Conservation (phyloP, 2,888 invertebrate genomes). For the Agrochola macilenta region DNA sequence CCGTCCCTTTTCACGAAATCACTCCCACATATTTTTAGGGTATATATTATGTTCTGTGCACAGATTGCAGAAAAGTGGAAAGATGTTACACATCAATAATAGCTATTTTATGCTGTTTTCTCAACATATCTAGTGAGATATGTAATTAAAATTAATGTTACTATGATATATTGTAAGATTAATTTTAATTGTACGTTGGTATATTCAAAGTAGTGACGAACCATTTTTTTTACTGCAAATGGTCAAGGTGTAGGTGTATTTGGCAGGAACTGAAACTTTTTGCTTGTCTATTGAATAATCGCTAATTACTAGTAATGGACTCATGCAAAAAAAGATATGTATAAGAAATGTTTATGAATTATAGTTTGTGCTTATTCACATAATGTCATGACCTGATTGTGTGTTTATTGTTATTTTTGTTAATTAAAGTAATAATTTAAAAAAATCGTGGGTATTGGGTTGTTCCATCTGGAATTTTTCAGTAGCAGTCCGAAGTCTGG, state of each 20-base stretch:
- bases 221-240: neutral
- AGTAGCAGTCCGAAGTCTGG: neutral
- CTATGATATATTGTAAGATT: neutral
- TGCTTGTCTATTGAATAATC: slow-evolving; percentile 28
- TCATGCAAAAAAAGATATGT: slow-evolving; percentile 12
- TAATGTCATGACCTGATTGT: neutral
- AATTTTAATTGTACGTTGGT: neutral
- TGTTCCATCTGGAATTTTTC: neutral
- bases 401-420: neutral
- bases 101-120: neutral
- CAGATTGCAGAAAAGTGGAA: too few species aligned
- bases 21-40: too few species aligned
- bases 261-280: slow-evolving; percentile 9
- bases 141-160: too few species aligned
- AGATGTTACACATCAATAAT: too few species aligned
- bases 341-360: neutral
- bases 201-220: neutral
- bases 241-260: slow-evolving; percentile 6
- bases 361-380: neutral
- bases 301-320: slow-evolving; percentile 2
- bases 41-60: too few species aligned
- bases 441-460: neutral
- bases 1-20: too few species aligned
- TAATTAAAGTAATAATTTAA: neutral
- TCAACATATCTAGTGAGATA: neutral